Evolutionary conservation across 2,888 invertebrate genomes (phyloP), one percentile per base, ranked within the genome.

Genomic region (Microctonus aethiopoides): DNA sequence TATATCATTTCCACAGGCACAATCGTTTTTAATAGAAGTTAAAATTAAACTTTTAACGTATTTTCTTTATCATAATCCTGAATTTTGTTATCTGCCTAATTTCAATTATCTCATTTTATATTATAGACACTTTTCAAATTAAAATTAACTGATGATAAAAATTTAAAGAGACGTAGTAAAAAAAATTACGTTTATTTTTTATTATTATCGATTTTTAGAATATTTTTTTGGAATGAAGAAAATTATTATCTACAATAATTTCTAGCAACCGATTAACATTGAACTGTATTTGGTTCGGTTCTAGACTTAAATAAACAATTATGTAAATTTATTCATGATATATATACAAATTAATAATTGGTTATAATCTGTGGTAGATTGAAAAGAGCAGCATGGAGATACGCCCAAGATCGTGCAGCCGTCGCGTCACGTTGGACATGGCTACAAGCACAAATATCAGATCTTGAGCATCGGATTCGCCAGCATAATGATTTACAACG

Each of bases 401-500:
- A 92, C 88, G 91, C 93, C 64, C 90, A 91, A 72, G 92, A 94
- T 71, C 91, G 97, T 46, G 94, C 95, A 3, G 91, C 92, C 24
- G 91, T 97, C 61, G 96, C 95, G 0, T 90, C 94, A 4, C 91
- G 95, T 59, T 97, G 96, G 96, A 92, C 94, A 67, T 97, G 97
- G 97, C 88, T 97, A 22, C 93, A 95, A 79, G 93, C 95, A n/a
- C 97, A 97, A 87, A 93, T 97, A 64, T 92, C 95, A 36, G 97
- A 97, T 87, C 88, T 97, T 82, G 97, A 97, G 84, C 95, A 95
- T 87, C 92, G 93, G 84, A 96, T 97, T 78, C 91, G 96, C 0
- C 95, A 96, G 86, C 94, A 96, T 85, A 92, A 90, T 79, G 96
- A 97, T 72, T 88, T 95, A 68, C 92, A 93, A 81, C 90, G 90